Base-by-base conservation (phyloP, 2,888 invertebrate species). In the Phania funesta region DNA sequence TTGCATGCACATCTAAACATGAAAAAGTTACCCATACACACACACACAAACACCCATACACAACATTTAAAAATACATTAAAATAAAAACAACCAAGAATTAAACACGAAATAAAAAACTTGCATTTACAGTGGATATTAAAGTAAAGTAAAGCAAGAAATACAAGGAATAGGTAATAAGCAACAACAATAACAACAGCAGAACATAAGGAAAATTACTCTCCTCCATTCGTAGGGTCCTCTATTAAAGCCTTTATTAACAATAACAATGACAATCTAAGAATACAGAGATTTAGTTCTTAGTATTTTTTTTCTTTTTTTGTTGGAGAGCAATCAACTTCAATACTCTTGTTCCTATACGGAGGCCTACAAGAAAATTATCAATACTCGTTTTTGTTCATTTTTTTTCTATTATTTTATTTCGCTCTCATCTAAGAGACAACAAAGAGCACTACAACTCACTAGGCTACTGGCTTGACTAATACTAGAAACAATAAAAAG, bases 171-270 rank as follows among this genome's bases (percentile, higher is more conserved):
- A 56, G 62, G 56, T 70, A 70, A 78, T 24, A 62, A 64, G 52
- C 29, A 62, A 54, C 62, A 75, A 56, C 60, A 64, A 64, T 50
- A 65, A 62, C 60, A 64, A 64, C 60, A 65, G 54, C 41, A 46
- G 64, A 29, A 38, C 38, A 24, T 73, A 64, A 44, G 35, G 60
- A 65, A 64, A 68, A 56, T 54, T 81, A 54, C 71, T 76, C 80
- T 77, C 62, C 77, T 65, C 29, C 65, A 65, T 73, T 58, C 71
- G 80, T 65, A 80, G 70, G 80, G 75, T 50, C 80, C 75, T 41
- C 56, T 64, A 56, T 52, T 56, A 44, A 71, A 60, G 46, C 71
- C 76, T 71, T 71, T 81, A 82, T 78, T 75, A 82, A 78, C 58
- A 78, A 71, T 46, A 70, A 76, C 52, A 77, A 77, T 54, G 64